Percentiles rank a stretch among this genome's conserved stretches.
phyloP scores from a whole-genome alignment of 2,888 invertebrate genomes.

The Tenthredo distinguenda region DNA sequence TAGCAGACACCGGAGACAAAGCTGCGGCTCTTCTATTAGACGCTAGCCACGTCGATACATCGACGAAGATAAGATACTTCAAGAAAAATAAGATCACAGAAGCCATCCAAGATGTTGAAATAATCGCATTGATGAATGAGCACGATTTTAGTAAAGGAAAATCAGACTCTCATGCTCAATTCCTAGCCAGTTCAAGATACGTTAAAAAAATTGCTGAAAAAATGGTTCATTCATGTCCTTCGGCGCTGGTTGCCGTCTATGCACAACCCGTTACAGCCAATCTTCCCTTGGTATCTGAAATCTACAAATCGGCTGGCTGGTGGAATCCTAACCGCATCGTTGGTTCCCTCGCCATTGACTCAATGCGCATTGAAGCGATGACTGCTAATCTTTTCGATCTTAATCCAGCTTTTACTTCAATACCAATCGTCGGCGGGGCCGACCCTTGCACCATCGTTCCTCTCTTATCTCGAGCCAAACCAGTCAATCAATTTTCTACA shows the following conservation, averaged over 20 bases:
- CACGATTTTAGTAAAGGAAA: slow-evolving; percentile 61
- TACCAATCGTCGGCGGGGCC: slow-evolving; percentile 72
- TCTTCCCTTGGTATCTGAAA: slow-evolving; percentile 70
- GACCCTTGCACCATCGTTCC: slow-evolving; percentile 70
- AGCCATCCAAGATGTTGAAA: slow-evolving; percentile 66
- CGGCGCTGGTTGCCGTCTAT: slow-evolving; percentile 70
- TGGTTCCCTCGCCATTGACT: slow-evolving; percentile 68
- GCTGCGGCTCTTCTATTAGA: slow-evolving; percentile 63
- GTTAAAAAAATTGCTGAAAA: slow-evolving; percentile 65
- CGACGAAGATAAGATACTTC: slow-evolving; percentile 66
- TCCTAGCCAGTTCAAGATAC: slow-evolving; percentile 63
- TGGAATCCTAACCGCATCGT: slow-evolving; percentile 70
- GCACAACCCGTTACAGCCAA: slow-evolving; percentile 71
- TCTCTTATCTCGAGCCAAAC: slow-evolving; percentile 67
- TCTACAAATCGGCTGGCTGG: slow-evolving; percentile 64
- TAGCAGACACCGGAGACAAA: slow-evolving; percentile 66
- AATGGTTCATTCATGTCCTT: slow-evolving; percentile 65
- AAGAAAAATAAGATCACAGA: slow-evolving; percentile 61
- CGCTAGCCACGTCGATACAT: slow-evolving; percentile 67
- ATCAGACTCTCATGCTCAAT: slow-evolving; percentile 62
- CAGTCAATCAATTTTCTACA: slow-evolving; percentile 64
- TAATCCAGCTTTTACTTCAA: slow-evolving; percentile 67
- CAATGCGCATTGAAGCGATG: slow-evolving; percentile 69
- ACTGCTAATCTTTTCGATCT: slow-evolving; percentile 68
- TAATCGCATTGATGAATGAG: slow-evolving; percentile 73